A percentile compares a stretch with the other conserved stretches of the same genome.
These are phyloP conservation scores for Spisula subtruncata DNA, from an alignment of 2,888 invertebrate genomes.

Conservation along the genomic window DNA sequence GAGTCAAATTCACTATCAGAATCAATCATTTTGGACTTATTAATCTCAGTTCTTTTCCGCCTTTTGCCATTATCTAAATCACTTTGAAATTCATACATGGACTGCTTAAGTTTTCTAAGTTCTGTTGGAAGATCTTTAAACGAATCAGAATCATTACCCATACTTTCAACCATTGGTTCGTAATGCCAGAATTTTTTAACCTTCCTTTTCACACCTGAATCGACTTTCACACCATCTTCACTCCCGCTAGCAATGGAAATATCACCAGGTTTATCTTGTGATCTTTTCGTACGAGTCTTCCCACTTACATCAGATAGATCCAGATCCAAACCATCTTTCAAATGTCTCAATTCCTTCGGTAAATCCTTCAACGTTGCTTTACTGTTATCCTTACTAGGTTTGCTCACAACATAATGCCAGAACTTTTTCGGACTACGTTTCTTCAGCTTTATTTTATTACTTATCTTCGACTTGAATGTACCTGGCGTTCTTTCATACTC, in stretches of 20 bases:
- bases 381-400: background rate
- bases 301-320: background rate
- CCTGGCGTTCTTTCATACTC: constrained; percentile 48
- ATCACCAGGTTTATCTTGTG: background rate
- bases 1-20: background rate
- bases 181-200: constrained; percentile 1
- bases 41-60: background rate
- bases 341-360: constrained; percentile 10
- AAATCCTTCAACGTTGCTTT: background rate
- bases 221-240: background rate
- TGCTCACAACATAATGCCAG: constrained; percentile 37
- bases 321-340: background rate
- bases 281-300: background rate
- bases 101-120: background rate
- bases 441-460: constrained; percentile 20
- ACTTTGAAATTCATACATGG: background rate
- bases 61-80: background rate
- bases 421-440: constrained; percentile 27
- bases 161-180: background rate
- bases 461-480: background rate
- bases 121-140: constrained; percentile 24
- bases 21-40: background rate
- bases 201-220: background rate
- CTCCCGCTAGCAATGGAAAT: background rate
- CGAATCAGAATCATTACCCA: background rate